Conservation (phyloP, 2,797 vertebrate genomes). For the Avahi laniger region DNA sequence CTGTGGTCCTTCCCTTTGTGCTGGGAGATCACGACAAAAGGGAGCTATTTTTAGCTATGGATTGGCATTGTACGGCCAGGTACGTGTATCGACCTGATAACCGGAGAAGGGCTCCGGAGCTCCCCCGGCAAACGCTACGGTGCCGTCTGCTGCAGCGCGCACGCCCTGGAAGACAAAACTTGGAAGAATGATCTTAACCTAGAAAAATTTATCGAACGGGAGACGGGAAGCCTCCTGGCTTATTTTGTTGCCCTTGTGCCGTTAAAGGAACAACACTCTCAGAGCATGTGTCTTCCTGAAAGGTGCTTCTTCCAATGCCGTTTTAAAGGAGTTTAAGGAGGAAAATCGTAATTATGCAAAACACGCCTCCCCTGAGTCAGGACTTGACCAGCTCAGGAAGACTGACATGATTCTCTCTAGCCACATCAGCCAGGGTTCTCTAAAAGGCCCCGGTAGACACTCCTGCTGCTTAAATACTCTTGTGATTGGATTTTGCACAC, state of each 20-base stretch:
- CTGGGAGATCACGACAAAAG: conserved; percentile 65
- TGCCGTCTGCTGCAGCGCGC: conserved; percentile 34
- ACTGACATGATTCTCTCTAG: no score
- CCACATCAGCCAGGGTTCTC: background rate
- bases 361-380: background rate
- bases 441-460: background rate
- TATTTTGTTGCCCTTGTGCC: background rate
- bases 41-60: conserved; percentile 78
- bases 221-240: background rate
- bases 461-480: background rate
- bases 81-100: conserved; percentile 66
- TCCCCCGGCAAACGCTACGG: conserved; percentile 31
- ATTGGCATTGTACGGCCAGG: conserved; percentile 69
- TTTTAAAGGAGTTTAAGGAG: conserved; percentile 35
- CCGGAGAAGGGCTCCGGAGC: conserved; percentile 59
- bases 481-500: accelerated
- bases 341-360: background rate
- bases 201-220: background rate
- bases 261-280: background rate
- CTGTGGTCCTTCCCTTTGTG: conserved; percentile 65
- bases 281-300: background rate
- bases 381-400: background rate
- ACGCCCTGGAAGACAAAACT: conserved; percentile 23
- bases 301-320: background rate
- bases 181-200: conserved; percentile 20